Percentiles rank a stretch among this genome's conserved stretches.
These are phyloP conservation scores for Turdus rufiventris DNA, from an alignment of 2,113 vertebrate species.

Conservation along the genomic window DNA sequence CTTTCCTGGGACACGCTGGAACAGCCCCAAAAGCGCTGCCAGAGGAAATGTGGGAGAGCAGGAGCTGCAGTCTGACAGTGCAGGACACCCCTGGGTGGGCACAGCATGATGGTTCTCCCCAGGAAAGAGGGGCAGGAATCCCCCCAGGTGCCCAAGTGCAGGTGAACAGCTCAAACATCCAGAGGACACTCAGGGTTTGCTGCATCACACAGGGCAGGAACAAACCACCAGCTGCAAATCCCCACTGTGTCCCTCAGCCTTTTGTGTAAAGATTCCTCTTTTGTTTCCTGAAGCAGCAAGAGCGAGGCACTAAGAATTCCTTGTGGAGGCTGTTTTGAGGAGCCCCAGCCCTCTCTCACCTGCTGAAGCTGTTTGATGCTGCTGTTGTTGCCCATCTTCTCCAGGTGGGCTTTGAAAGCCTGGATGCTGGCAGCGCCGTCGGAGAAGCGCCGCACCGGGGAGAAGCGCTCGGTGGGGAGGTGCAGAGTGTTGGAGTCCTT, in stretches of 20 bases:
- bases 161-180: accelerated
- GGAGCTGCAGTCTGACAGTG: background rate
- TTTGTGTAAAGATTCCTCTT: accelerated
- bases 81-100: background rate
- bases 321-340: background rate
- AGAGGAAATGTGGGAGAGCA: background rate
- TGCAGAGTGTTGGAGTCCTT: slow-evolving; percentile 98
- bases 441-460: slow-evolving; percentile 94
- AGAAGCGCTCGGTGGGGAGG: slow-evolving; percentile 97
- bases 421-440: slow-evolving; percentile 96
- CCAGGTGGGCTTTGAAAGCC: slow-evolving; percentile 97
- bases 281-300: background rate
- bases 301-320: background rate
- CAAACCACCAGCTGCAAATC: background rate
- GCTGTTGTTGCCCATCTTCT: slow-evolving; percentile 87
- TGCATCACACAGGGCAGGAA: background rate
- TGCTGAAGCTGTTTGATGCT: slow-evolving; percentile 97
- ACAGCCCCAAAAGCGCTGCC: background rate
- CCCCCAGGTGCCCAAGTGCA: background rate
- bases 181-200: background rate
- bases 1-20: background rate
- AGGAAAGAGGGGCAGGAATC: background rate
- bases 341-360: slow-evolving; percentile 66
- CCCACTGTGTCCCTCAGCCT: background rate
- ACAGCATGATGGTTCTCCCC: background rate